These are phyloP conservation scores for Littorina saxatilis DNA, from an alignment of 1,140 invertebrate species.

Conservation along the genomic window DNA sequence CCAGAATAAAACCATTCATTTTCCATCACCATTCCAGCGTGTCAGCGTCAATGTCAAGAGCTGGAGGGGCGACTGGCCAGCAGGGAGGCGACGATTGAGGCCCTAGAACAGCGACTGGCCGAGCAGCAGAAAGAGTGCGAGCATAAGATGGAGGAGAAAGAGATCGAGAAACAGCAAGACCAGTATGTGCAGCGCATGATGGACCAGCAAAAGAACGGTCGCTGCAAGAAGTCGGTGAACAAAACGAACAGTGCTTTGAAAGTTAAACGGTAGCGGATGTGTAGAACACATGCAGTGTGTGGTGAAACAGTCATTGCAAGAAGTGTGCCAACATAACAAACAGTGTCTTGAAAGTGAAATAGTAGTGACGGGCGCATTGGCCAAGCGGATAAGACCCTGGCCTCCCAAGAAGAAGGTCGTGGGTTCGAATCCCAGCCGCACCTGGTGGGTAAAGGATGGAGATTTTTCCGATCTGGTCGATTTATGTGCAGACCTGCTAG, in stretches of 20 bases:
- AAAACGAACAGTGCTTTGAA: neutral
- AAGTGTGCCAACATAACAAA: no score
- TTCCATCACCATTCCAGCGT: neutral
- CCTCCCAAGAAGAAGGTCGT: no score
- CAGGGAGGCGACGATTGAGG: conserved; percentile 40
- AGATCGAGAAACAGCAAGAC: conserved; percentile 57
- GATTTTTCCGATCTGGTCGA: no score
- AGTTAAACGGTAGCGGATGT: conserved; percentile 2
- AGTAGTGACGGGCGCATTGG: no score
- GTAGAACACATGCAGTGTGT: no score
- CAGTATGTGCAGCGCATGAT: conserved; percentile 56
- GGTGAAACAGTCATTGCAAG: no score
- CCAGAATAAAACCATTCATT: neutral
- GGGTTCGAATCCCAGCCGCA: no score
- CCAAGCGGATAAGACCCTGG: no score
- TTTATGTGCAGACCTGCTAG: no score
- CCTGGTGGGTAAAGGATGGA: no score
- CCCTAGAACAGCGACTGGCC: conserved; percentile 49
- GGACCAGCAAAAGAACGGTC: conserved; percentile 45
- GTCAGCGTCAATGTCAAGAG: neutral
- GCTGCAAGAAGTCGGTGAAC: neutral
- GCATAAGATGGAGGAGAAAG: conserved; percentile 52
- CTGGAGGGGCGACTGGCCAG: neutral
- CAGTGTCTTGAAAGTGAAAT: no score
- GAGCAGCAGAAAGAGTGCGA: conserved; percentile 50